These are phyloP conservation scores for Stylophora pistillata DNA, from an alignment of 64 coral and sea anemone species.

Conservation along the genomic window DNA sequence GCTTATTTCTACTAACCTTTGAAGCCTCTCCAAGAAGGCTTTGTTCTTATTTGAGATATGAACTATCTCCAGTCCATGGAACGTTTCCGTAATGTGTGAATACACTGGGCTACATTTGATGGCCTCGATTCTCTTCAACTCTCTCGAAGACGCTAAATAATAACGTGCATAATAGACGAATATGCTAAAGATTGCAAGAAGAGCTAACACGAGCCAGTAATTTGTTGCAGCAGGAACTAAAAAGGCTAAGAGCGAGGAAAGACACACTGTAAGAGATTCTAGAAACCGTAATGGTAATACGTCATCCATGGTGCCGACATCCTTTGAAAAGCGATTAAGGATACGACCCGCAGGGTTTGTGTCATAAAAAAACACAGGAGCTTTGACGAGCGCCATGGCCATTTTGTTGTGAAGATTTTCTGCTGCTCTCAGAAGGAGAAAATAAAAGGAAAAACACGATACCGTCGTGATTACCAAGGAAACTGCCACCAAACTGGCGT, in stretches of 20 bases:
- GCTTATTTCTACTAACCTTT: constrained; percentile 30
- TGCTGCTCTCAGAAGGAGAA: constrained; percentile 4
- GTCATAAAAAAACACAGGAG: constrained; percentile 56
- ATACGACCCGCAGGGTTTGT: constrained; percentile 50
- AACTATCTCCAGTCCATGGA: constrained; percentile 66
- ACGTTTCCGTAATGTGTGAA: constrained; percentile 65
- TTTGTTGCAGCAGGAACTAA: constrained; percentile 63
- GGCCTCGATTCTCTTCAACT: constrained; percentile 70
- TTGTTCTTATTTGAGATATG: constrained; percentile 58
- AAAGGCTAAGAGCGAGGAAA: constrained; percentile 26
- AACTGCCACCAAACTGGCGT: constrained; percentile 19
- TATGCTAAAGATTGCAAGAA: constrained; percentile 24
- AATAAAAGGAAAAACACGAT: constrained; percentile 50
- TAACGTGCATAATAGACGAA: constrained; percentile 49
- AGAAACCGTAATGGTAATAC: constrained; percentile 48
- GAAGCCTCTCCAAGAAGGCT: constrained; percentile 27
- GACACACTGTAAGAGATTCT: constrained; percentile 6
- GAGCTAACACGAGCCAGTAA: constrained; percentile 55
- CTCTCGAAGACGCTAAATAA: constrained; percentile 56
- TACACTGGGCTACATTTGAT: constrained; percentile 75
- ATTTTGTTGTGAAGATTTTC: constrained; percentile 53
- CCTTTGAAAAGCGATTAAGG: constrained; percentile 68
- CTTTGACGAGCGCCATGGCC: constrained; percentile 14
- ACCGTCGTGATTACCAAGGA: constrained; percentile 29
- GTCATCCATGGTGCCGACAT: constrained; percentile 65